phyloP scores from a whole-genome alignment of 2,888 invertebrate genomes.

The Drosophila neonasuta region DNA sequence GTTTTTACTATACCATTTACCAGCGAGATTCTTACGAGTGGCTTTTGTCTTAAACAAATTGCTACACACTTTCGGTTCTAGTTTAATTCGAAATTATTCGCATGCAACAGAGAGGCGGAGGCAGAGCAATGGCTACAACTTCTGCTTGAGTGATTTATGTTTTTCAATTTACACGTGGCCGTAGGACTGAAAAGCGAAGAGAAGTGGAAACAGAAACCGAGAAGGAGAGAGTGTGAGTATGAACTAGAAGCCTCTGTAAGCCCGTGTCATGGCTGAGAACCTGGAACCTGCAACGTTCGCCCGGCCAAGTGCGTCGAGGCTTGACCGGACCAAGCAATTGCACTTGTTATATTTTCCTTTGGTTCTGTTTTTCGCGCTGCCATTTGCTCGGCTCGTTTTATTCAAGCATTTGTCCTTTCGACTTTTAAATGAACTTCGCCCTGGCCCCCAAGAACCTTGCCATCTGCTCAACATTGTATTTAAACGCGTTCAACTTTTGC shows the following conservation, averaged over 20 bases:
- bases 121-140: slow-evolving; percentile 53
- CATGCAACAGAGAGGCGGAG: slow-evolving; percentile 35
- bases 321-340: slow-evolving; percentile 41
- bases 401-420: slow-evolving; percentile 75
- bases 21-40: slow-evolving; percentile 39
- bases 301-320: slow-evolving; percentile 38
- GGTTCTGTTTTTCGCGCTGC: slow-evolving; percentile 33
- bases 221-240: background rate
- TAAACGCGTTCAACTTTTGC: slow-evolving; percentile 65
- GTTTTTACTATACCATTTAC: background rate
- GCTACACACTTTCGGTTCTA: slow-evolving; percentile 73
- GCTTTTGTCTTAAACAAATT: slow-evolving; percentile 76
- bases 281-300: slow-evolving; percentile 15
- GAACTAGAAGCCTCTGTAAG: slow-evolving; percentile 12
- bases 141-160: slow-evolving; percentile 80
- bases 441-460: slow-evolving; percentile 7
- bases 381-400: slow-evolving; percentile 49
- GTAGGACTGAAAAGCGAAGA: background rate
- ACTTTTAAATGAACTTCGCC: slow-evolving; percentile 74
- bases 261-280: slow-evolving; percentile 51
- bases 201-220: background rate
- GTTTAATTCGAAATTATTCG: slow-evolving; percentile 74
- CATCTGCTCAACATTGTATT: slow-evolving; percentile 47
- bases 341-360: slow-evolving; percentile 36
- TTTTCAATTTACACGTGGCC: slow-evolving; percentile 73